Evolutionary conservation across 2,888 invertebrate genomes (phyloP), one percentile per base, ranked within the genome.

Genomic region (Nysson spinosus): DNA sequence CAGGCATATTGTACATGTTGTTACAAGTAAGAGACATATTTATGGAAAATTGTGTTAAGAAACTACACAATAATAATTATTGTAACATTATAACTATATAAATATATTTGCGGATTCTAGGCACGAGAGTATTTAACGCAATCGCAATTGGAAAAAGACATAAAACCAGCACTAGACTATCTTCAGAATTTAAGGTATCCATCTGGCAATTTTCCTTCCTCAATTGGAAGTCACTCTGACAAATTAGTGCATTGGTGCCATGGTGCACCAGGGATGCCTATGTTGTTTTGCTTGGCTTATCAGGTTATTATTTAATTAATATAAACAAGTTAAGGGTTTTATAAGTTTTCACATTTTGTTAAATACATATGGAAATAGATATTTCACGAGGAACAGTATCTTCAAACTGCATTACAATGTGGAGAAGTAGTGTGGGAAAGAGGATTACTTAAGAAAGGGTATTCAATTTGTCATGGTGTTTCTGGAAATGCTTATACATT

Each of bases 241-340:
- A 91, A 91, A 85, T 89, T 96, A 66, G 92, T 97, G 14, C 97
- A 97, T 79, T 97, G 96, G 96, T 97, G 97, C 87, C 96, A 97
- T 84, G 97, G 97, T n/a, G 95, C 96, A 16, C 95, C 96, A 12
- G 96, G 96, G 30, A 94, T 94, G 88, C 90, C 95, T 9, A 91
- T 93, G 75, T 87, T 95, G 75, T 94, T 92, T 74, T 86, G 90
- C 68, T 87, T 91, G 72, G 94, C 95, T 34, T 89, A 91, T 80
- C 89, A 93, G 89, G 94, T 94, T 86, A 3, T 30, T 47, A 32
- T 12, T 44, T 1, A 50, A 30, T 26, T 30, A 43, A 14, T 19
- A 26, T 7, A 40, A 17, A 14, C n/a, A 24, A 60, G 30, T 28
- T 37, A 49, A 14, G n/a, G n/a, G n/a, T n/a, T n/a, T n/a, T n/a